Evolutionary conservation across 2,797 vertebrate genomes (phyloP), one percentile per base, ranked within the genome.

Genomic region (Aulostomus chinensis): DNA sequence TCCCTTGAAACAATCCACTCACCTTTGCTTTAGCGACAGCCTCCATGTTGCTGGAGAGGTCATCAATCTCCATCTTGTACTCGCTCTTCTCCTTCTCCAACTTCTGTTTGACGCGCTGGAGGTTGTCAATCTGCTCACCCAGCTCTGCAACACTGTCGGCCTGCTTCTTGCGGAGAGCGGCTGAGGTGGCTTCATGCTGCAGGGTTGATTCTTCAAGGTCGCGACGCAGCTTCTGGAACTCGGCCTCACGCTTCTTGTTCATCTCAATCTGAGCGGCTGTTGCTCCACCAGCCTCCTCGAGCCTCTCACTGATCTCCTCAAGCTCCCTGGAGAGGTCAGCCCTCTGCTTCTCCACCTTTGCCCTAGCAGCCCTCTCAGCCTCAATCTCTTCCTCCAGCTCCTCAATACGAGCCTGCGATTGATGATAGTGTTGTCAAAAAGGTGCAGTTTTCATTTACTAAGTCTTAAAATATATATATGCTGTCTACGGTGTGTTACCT

Each of bases 71-170:
- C 94, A 95, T 94, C 85, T 94, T 95, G 36, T 87, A 32, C 51
- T 94, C 93, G 0, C 93, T 94, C 76, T 95, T 94, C 72, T 94
- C 93, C 71, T 93, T 94, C 62, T 91, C 91, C 76, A 95, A 81
- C 74, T 95, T 95, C 81, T 94, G 93, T 61, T 94, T 94, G 34
- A 95, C 91, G 0, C 91, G 76, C 47, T 95, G 94, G 47, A 95
- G 90, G 77, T 92, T 94, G 85, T 74, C 64, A 8, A 74, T 69
- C 59, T 74, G 65, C 41, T 74, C 71, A 28, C 68, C 68, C 2
- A 94, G 87, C 78, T 95, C 94, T 0, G 92, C 93, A 5, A 92
- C 76, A 0, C 75, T 94, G 62, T 95, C 93, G 0, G 89, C 90
- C 0, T 95, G 93, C 87, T 95, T 94, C 83, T 94, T 95, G 5